Evolutionary conservation across 2,888 invertebrate species (phyloP).

Genomic region (Proisotoma minuta): DNA sequence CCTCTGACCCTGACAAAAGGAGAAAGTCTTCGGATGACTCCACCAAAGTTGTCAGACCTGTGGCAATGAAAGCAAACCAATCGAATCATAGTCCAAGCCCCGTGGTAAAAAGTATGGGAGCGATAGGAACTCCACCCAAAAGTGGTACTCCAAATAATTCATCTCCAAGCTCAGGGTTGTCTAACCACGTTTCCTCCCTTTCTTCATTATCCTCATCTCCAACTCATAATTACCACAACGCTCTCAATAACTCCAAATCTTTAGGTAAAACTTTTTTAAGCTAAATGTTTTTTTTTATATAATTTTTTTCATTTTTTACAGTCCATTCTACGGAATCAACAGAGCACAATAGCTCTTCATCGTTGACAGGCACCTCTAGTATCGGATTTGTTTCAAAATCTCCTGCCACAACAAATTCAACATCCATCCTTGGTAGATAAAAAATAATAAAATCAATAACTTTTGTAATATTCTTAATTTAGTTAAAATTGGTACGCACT

Average conservation of each 20-base stretch:
- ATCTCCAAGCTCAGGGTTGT: conserved; percentile 52
- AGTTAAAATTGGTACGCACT: conserved; percentile 7
- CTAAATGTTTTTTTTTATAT: background rate
- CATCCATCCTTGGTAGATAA: conserved; percentile 31
- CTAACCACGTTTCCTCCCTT: conserved; percentile 50
- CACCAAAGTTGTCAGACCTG: conserved; percentile 72
- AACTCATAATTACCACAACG: conserved; percentile 46
- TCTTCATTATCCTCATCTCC: conserved; percentile 47
- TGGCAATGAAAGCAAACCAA: conserved; percentile 70
- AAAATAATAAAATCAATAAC: too few species aligned
- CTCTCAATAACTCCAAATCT: conserved; percentile 44
- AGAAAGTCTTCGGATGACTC: conserved; percentile 49
- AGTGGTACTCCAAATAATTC: conserved; percentile 53
- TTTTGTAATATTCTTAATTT: background rate
- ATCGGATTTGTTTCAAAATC: conserved; percentile 28
- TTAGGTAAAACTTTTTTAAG: conserved; percentile 31
- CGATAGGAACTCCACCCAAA: conserved; percentile 44
- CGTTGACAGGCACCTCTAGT: conserved; percentile 23
- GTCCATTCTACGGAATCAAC: conserved; percentile 39
- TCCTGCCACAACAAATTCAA: conserved; percentile 26
- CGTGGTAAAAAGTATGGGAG: conserved; percentile 42
- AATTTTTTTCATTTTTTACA: conserved; percentile 7
- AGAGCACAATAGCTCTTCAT: conserved; percentile 40
- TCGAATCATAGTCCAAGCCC: conserved; percentile 53
- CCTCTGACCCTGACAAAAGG: conserved; percentile 48